A percentile compares a stretch with the other conserved stretches of the same genome.
Conservation (phyloP, 2,888 invertebrate species). For the Phasia obesa region DNA sequence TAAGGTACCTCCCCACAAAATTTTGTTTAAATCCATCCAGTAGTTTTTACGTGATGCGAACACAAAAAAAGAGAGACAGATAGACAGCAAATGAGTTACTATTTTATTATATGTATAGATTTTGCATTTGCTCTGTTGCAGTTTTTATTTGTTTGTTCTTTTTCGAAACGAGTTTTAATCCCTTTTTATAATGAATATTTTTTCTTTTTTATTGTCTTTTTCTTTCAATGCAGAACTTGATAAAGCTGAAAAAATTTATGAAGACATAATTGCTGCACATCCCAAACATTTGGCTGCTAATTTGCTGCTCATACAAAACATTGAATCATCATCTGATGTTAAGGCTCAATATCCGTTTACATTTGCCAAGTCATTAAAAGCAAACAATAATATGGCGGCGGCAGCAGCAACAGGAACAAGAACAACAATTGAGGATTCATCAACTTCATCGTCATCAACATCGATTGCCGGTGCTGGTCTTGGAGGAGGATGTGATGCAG, state of each 20-base stretch:
- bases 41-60: too few relatives aligned
- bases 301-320: constrained; percentile 89
- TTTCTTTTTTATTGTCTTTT: constrained; percentile 27
- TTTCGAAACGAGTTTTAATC: constrained; percentile 11
- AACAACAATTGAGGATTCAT: constrained; percentile 39
- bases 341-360: constrained; percentile 83
- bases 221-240: constrained; percentile 84
- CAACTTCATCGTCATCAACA: constrained; percentile 67
- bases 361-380: constrained; percentile 82
- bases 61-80: too few relatives aligned
- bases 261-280: constrained; percentile 87
- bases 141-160: background rate
- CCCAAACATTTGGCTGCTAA: constrained; percentile 90
- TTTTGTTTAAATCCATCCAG: too few relatives aligned
- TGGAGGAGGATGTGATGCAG: constrained; percentile 43
- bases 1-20: too few relatives aligned
- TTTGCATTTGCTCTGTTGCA: constrained; percentile 10
- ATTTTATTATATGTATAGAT: too few relatives aligned
- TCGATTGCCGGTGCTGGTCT: constrained; percentile 38
- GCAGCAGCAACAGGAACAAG: constrained; percentile 65
- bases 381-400: constrained; percentile 73
- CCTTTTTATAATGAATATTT: constrained; percentile 33
- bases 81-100: too few relatives aligned
- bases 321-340: constrained; percentile 84
- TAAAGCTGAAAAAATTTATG: constrained; percentile 88